phyloP scores from a whole-genome alignment of 2,113 vertebrate species.

The Bolborhynchus lineola region DNA sequence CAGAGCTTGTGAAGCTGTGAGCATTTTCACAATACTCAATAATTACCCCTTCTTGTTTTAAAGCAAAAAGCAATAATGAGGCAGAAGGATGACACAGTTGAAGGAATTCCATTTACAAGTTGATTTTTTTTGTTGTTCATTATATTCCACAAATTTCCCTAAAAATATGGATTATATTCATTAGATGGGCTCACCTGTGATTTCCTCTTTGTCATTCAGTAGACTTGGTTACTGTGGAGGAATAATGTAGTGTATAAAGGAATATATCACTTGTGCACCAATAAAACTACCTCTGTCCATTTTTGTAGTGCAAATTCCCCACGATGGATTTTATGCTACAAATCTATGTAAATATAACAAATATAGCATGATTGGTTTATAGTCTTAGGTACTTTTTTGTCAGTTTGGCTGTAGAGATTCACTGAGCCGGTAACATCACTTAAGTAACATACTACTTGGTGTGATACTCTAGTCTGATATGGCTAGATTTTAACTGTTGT shows the following conservation, averaged over 20 bases:
- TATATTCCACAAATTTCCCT: not conserved
- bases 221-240: not conserved
- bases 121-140: not conserved
- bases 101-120: not conserved
- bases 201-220: not conserved
- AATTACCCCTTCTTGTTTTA: not conserved
- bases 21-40: not conserved
- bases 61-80: not conserved
- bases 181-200: not conserved
- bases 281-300: not conserved
- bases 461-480: not conserved
- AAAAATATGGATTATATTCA: not conserved
- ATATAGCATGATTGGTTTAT: not conserved
- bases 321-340: not conserved
- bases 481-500: not conserved
- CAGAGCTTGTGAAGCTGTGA: not conserved
- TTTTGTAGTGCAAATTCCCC: not conserved
- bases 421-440: not conserved
- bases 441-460: not conserved
- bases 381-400: not conserved
- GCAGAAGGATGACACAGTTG: not conserved
- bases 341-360: not conserved
- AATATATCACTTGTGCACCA: not conserved
- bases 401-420: not conserved
- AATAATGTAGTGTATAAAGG: not conserved